Evolutionary conservation across 2,797 vertebrate genomes (phyloP).

Genomic region (Natrix natrix): DNA sequence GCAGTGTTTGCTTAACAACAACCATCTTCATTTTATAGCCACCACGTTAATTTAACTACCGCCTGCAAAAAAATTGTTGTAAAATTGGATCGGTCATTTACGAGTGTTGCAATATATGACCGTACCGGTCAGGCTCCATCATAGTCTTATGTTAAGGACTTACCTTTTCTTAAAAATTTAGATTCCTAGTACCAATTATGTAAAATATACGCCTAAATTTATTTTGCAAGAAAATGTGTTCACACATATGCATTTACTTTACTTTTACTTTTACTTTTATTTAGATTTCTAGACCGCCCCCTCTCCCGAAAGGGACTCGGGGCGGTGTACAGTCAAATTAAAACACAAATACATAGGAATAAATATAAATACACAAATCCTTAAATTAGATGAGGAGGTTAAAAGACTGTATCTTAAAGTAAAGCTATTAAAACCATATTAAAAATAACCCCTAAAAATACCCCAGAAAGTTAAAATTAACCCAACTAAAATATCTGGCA

Average conservation of each 20-base stretch:
- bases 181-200: background rate
- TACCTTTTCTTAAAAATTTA: background rate
- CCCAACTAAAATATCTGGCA: too few relatives aligned
- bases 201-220: background rate
- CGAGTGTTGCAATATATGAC: background rate
- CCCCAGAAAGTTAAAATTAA: too few relatives aligned
- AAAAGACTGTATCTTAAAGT: too few relatives aligned
- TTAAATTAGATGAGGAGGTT: too few relatives aligned
- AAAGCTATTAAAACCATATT: too few relatives aligned
- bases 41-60: background rate
- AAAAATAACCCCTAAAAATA: too few relatives aligned
- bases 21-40: background rate
- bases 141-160: background rate
- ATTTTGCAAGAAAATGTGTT: background rate
- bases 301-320: too few relatives aligned
- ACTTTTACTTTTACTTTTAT: too few relatives aligned
- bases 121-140: background rate
- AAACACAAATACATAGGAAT: too few relatives aligned
- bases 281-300: too few relatives aligned
- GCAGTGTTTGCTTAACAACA: background rate
- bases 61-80: background rate
- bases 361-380: too few relatives aligned
- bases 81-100: background rate
- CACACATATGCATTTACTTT: background rate
- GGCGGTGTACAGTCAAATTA: too few relatives aligned